Base-by-base conservation (phyloP, 2,797 vertebrate genomes). In the Streptopelia turtur region DNA sequence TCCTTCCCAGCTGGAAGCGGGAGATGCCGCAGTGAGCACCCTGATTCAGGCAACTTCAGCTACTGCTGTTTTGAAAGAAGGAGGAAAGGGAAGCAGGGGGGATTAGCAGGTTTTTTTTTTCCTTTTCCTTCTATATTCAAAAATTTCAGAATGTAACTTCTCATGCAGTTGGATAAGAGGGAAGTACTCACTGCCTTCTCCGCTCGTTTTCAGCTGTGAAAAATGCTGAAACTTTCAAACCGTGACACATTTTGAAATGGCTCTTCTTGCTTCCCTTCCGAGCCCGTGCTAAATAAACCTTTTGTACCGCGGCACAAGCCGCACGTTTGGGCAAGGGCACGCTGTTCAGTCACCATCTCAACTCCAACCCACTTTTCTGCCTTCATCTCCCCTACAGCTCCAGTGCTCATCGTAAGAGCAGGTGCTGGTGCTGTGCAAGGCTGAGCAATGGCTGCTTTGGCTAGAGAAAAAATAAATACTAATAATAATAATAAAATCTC, bases 1-100 rank as follows among this genome's bases (percentile, higher is more conserved):
- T 85, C 41, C 35, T 28, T 79, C 60, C 71, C 76, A 81, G 87
- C 64, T 56, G 77, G 82, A 75, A 77, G 45, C 2, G 0, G 39
- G 69, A 60, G 41, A 25, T 53, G 57, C 61, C 3, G 0, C 64
- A 53, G 33, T 0, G 0, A 89, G 41, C 12, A 0, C 31, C 43
- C 53, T 0, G 0, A 55, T 52, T 50, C 20, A 57, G 74, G 24
- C 18, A 81, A 6, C n/a, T 89, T 71, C 64, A 72, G 47, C 59
- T 71, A 37, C 87, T 49, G 55, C 52, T 59, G 14, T 17, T 91
- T 59, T 20, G n/a, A 75, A 71, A 37, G 35, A 60, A 92, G 39
- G 45, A 82, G 47, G 72, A 85, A 93, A 77, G 49, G 47, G 14
- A 94, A 66, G 23, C 47, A 64, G 49, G 5, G 1, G 5, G 5